Base-by-base conservation (phyloP, 2,888 invertebrate species). In the Agrochola macilenta region DNA sequence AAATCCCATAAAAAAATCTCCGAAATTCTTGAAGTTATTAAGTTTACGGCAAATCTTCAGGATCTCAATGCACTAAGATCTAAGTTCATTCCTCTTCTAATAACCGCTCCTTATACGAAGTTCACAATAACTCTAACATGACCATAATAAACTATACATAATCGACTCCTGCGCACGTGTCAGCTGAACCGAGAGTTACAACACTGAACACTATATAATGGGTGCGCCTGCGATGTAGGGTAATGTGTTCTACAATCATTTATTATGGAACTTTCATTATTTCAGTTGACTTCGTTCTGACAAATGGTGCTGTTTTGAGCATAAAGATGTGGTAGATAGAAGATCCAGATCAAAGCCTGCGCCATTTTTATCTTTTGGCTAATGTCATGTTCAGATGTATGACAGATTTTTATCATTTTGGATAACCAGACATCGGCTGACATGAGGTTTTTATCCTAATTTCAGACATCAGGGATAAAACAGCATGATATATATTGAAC, bases 101-200 rank as follows among this genome's bases (percentile, higher is more conserved):
- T 65, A 30, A 72, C 23, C 52, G 26, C 61, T 60, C 86, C 61
- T 35, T 77, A 70, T 46, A 84, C 7, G n/a, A 52, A 57, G 23
- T 73, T 54, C 58, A 77, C 46, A 85, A 77, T 70, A 54, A 69
- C n/a, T 78, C 46, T 30, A 86, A 82, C 83, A 82, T 49, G 65
- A 76, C 69, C 78, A 85, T 77, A 82, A 70, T 70, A 78, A 74
- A 83, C 49, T 57, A 69, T 30, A 43, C 86, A 78, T 79, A 86
- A 83, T 85, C 83, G 71, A 83, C 84, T 86, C 83, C 65, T 74
- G 83, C 79, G 83, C 83, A 83, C 86, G 86, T 86, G 86, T 82
- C 63, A 66, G 52, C n/a, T 63, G 46, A 49, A 26, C 57, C n/a
- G 17, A 78, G 39, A 74, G 73, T 86, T 83, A 63, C 86, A 74